Percentiles rank a stretch among this genome's conserved stretches.
Conservation (phyloP, 2,797 vertebrate species). For the Oryzias dopingdopingensis region DNA sequence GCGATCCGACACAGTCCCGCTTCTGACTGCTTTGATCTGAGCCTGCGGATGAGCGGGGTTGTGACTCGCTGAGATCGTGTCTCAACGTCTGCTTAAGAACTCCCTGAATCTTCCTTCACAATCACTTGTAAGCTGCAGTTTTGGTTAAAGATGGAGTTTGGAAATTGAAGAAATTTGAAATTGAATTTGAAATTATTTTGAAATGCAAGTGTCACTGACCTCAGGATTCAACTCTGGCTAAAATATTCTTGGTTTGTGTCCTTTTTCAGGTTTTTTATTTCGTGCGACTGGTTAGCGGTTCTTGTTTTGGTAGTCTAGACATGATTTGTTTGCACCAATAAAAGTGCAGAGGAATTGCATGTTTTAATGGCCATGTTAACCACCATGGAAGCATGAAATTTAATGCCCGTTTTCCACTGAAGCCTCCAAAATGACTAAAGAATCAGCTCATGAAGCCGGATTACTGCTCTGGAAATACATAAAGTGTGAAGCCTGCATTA, state of each 20-base stretch:
- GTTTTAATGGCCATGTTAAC: constrained; percentile 62
- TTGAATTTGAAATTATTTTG: constrained; percentile 6
- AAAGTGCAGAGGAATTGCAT: constrained; percentile 59
- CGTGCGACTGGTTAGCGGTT: constrained; percentile 43
- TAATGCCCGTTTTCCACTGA: constrained; percentile 62
- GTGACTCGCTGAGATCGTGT: constrained; percentile 55
- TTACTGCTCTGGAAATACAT: constrained; percentile 42
- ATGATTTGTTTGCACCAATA: constrained; percentile 67
- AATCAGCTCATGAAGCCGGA: constrained; percentile 53
- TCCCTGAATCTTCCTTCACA: constrained; percentile 48
- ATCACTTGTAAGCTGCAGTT: constrained; percentile 59
- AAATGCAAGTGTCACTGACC: not conserved
- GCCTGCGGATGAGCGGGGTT: constrained; percentile 64
- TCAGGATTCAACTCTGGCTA: not conserved
- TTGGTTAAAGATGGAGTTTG: constrained; percentile 18
- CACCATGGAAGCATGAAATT: constrained; percentile 66
- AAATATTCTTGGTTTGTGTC: constrained; percentile 1
- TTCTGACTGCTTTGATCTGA: constrained; percentile 46
- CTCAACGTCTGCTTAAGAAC: constrained; percentile 58
- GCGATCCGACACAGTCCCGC: constrained; percentile 50
- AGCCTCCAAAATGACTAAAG: constrained; percentile 50
- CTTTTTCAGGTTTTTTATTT: constrained; percentile 8
- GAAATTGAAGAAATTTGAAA: constrained; percentile 15
- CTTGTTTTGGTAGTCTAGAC: constrained; percentile 56
- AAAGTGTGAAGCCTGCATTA: constrained; percentile 1